These are phyloP conservation scores for Sturnira hondurensis DNA, from an alignment of 2,113 vertebrate genomes.

Conservation along the genomic window DNA sequence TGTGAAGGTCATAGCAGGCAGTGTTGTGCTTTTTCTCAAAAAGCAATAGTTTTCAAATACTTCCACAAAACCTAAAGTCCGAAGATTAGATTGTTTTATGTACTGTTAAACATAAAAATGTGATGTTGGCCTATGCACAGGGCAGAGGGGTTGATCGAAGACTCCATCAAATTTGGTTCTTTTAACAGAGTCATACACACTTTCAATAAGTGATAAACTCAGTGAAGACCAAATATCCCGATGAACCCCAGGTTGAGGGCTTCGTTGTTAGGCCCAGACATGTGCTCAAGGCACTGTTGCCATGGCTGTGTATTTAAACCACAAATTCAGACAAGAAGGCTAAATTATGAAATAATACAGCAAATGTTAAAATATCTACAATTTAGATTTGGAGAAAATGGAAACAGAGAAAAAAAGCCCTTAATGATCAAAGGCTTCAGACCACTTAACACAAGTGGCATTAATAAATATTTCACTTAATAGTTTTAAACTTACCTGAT, in stretches of 20 bases:
- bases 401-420: not conserved
- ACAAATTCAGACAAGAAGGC: not conserved
- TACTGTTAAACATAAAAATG: not conserved
- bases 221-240: not conserved
- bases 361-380: not conserved
- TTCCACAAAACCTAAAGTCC: not conserved
- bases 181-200: not conserved
- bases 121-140: not conserved
- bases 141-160: not conserved
- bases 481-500: conserved; percentile 84
- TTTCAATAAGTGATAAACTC: not conserved
- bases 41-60: not conserved
- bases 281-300: not conserved
- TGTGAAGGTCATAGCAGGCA: not conserved
- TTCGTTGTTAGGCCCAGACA: not conserved
- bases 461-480: not conserved
- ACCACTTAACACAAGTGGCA: not conserved
- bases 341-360: not conserved
- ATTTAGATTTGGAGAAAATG: not conserved
- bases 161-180: not conserved
- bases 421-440: not conserved
- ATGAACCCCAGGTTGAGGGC: not conserved
- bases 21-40: conserved; percentile 6
- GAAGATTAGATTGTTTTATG: not conserved
- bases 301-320: not conserved